Percentiles rank a stretch among this genome's conserved stretches.
Evolutionary conservation across 2,888 invertebrate genomes (phyloP).

Genomic region (Drosophila histrio): DNA sequence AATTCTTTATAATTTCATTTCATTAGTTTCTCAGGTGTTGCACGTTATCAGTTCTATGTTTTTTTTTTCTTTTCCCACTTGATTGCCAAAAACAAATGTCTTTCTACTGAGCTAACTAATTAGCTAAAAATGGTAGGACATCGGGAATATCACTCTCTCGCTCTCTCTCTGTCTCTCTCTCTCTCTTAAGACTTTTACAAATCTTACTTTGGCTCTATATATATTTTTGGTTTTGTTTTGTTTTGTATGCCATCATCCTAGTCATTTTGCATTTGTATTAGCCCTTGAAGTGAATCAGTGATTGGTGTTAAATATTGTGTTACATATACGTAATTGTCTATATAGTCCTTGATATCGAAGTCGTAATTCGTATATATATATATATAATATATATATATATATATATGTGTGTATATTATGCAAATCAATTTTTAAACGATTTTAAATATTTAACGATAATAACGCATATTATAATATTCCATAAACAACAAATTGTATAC

Average conservation of each 20-base stretch:
- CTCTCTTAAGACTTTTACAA: too few relatives aligned
- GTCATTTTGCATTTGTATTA: slow-evolving; percentile 75
- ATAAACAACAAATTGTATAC: slow-evolving; percentile 45
- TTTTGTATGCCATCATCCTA: slow-evolving; percentile 77
- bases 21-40: slow-evolving; percentile 68
- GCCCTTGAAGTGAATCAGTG: slow-evolving; percentile 80
- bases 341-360: slow-evolving; percentile 76
- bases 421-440: slow-evolving; percentile 57
- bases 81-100: slow-evolving; percentile 10
- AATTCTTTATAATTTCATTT: slow-evolving; percentile 30
- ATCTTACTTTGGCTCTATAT: slow-evolving; percentile 44
- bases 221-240: too few relatives aligned
- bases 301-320: slow-evolving; percentile 83
- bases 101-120: slow-evolving; percentile 4
- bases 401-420: slow-evolving; percentile 62
- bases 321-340: slow-evolving; percentile 80
- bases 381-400: slow-evolving; percentile 56
- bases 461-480: slow-evolving; percentile 67
- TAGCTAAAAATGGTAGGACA: slow-evolving; percentile 13
- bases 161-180: too few relatives aligned
- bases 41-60: slow-evolving; percentile 80
- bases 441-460: slow-evolving; percentile 63
- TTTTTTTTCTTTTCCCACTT: too few relatives aligned
- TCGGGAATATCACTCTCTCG: not conserved
- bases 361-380: slow-evolving; percentile 70